A percentile compares a stretch with the other conserved stretches of the same genome.
Evolutionary conservation across 2,797 vertebrate genomes (phyloP).

Genomic region (Orientallactaga sibirica): DNA sequence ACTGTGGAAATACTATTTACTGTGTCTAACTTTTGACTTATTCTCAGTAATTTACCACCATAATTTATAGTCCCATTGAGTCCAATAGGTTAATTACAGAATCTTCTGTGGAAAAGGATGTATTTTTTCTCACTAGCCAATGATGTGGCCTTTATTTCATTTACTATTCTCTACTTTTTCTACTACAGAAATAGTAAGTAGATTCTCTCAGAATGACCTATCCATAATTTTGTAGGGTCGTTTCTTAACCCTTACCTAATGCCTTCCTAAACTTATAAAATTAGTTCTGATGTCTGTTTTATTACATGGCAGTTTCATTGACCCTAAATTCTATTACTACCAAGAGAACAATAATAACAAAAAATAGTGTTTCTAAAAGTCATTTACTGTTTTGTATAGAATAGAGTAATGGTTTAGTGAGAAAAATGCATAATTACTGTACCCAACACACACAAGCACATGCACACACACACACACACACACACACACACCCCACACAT

Average conservation of each 20-base stretch:
- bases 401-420: neutral
- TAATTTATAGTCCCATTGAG: slow-evolving; percentile 78
- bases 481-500: neutral
- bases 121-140: slow-evolving; percentile 59
- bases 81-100: slow-evolving; percentile 80
- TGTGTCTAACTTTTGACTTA: slow-evolving; percentile 68
- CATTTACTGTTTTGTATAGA: slow-evolving; percentile 39
- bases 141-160: slow-evolving; percentile 65
- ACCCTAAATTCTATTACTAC: slow-evolving; percentile 37
- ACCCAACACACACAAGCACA: neutral
- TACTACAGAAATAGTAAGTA: slow-evolving; percentile 60
- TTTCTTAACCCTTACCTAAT: slow-evolving; percentile 59
- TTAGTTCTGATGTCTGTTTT: slow-evolving; percentile 58
- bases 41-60: slow-evolving; percentile 70
- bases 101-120: slow-evolving; percentile 62
- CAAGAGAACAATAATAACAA: neutral
- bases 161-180: slow-evolving; percentile 61
- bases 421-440: neutral
- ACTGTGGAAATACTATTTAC: slow-evolving; percentile 43
- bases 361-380: slow-evolving; percentile 40
- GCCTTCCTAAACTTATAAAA: slow-evolving; percentile 70
- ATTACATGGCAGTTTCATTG: slow-evolving; percentile 36
- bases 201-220: slow-evolving; percentile 26
- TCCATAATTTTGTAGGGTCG: slow-evolving; percentile 60
- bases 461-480: neutral